phyloP scores from a whole-genome alignment of 2,113 vertebrate species.

The Vanacampus margaritifer region DNA sequence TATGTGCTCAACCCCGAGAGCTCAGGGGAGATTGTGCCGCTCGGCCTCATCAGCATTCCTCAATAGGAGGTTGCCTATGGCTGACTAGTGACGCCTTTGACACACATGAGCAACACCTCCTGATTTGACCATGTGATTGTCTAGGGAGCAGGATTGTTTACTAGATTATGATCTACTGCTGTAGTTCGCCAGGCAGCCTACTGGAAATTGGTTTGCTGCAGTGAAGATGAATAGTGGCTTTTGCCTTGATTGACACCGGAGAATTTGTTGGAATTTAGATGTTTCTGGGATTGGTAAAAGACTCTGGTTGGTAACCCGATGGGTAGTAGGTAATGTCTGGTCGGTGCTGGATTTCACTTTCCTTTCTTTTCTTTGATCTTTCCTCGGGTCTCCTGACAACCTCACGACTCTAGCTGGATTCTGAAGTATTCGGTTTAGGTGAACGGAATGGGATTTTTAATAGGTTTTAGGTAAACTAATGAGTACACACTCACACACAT shows the following conservation, averaged over 20 bases:
- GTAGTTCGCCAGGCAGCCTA: conserved; percentile 43
- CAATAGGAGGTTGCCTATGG: conserved; percentile 34
- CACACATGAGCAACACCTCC: conserved; percentile 41
- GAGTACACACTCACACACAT: too few species aligned
- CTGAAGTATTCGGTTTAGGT: too few species aligned
- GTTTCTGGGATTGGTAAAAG: too few species aligned
- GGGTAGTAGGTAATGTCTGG: too few species aligned
- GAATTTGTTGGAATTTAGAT: too few species aligned
- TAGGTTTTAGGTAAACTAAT: too few species aligned
- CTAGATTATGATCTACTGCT: conserved; percentile 26
- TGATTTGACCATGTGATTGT: conserved; percentile 45
- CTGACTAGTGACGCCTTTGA: conserved; percentile 42
- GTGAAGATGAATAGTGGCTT: background rate
- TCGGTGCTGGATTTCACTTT: too few species aligned
- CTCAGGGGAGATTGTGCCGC: conserved; percentile 36
- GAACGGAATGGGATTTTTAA: too few species aligned
- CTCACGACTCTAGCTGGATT: too few species aligned
- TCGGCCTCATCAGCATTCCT: conserved; percentile 58
- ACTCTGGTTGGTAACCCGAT: too few species aligned
- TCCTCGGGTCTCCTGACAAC: too few species aligned
- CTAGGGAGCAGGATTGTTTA: conserved; percentile 22
- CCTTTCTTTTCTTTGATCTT: too few species aligned
- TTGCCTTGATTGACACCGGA: background rate
- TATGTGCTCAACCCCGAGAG: conserved; percentile 38
- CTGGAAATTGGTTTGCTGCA: conserved; percentile 17